Conservation (phyloP, 2,888 invertebrate genomes). For the Heteromurus nitidus region DNA sequence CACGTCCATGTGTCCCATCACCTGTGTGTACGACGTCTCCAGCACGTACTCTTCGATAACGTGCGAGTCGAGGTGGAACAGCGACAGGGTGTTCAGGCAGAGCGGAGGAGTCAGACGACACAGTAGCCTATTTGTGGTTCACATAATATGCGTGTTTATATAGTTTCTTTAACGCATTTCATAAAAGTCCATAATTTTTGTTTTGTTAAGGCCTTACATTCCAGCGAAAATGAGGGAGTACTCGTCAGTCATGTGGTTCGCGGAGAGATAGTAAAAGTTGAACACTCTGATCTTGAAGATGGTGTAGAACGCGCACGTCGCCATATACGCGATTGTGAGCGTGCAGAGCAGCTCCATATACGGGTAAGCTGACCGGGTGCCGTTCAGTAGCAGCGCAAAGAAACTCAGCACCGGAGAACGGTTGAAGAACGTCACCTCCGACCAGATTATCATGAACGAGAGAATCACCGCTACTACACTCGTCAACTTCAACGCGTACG, state of each 20-base stretch:
- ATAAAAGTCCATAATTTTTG: slow-evolving; percentile 22
- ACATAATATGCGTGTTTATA: background rate
- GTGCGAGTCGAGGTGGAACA: slow-evolving; percentile 98
- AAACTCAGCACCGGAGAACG: slow-evolving; percentile 93
- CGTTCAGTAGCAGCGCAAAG: slow-evolving; percentile 94
- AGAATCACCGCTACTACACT: slow-evolving; percentile 85
- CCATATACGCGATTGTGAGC: slow-evolving; percentile 92
- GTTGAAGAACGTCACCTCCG: slow-evolving; percentile 98
- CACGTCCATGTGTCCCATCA: slow-evolving; percentile 99
- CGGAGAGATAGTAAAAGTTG: slow-evolving; percentile 97
- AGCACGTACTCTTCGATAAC: slow-evolving; percentile 86
- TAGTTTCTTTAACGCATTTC: background rate
- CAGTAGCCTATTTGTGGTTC: slow-evolving; percentile 79
- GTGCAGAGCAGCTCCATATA: slow-evolving; percentile 96
- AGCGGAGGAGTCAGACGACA: slow-evolving; percentile 98
- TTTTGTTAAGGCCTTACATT: slow-evolving; percentile 80
- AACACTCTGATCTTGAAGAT: slow-evolving; percentile 96
- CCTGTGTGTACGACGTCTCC: slow-evolving; percentile 95
- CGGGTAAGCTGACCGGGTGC: slow-evolving; percentile 92
- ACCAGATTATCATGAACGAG: slow-evolving; percentile 97
- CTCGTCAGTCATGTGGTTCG: slow-evolving; percentile 98
- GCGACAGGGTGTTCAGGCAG: slow-evolving; percentile 97
- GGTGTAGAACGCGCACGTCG: slow-evolving; percentile 98
- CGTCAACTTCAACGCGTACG: slow-evolving; percentile 84
- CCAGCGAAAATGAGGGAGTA: slow-evolving; percentile 99